phyloP scores from a whole-genome alignment of 92 coral and sea anemone genomes.

The Metridium senile region DNA sequence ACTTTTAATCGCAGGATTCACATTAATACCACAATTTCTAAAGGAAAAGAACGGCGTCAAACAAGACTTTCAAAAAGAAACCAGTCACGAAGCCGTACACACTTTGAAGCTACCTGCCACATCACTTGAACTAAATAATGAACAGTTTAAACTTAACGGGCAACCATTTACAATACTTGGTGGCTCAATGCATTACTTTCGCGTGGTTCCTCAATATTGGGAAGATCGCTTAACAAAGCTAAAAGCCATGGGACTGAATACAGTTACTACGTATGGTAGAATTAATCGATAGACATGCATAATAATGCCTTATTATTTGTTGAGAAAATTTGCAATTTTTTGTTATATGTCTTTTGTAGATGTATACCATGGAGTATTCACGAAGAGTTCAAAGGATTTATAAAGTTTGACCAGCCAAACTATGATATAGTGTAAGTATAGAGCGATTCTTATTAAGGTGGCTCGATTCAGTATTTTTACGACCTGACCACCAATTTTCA shows the following conservation, averaged over 20 bases:
- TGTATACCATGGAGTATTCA: conserved; percentile 93
- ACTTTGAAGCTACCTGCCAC: neutral
- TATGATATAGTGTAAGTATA: conserved; percentile 68
- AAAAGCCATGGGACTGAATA: conserved; percentile 86
- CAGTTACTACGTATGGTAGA: conserved; percentile 83
- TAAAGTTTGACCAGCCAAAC: conserved; percentile 63
- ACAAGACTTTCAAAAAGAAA: neutral
- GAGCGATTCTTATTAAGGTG: too few species aligned
- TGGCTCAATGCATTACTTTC: conserved; percentile 82
- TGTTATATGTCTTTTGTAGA: conserved; percentile 22
- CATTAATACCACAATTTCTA: conserved; percentile 16
- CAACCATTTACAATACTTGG: conserved; percentile 73
- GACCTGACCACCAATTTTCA: too few species aligned
- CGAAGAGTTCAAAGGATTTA: conserved; percentile 74
- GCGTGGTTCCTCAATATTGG: conserved; percentile 89
- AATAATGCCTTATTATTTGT: too few species aligned
- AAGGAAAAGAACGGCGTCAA: neutral
- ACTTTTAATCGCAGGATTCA: neutral
- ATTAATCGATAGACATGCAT: too few species aligned
- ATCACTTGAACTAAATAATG: neutral
- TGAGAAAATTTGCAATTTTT: too few species aligned
- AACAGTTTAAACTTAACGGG: conserved; percentile 54
- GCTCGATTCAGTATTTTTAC: too few species aligned
- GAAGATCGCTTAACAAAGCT: conserved; percentile 74
- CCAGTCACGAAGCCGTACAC: neutral